These are phyloP conservation scores for Carettochelys insculpta DNA, from an alignment of 2,113 vertebrate genomes.

Conservation along the genomic window DNA sequence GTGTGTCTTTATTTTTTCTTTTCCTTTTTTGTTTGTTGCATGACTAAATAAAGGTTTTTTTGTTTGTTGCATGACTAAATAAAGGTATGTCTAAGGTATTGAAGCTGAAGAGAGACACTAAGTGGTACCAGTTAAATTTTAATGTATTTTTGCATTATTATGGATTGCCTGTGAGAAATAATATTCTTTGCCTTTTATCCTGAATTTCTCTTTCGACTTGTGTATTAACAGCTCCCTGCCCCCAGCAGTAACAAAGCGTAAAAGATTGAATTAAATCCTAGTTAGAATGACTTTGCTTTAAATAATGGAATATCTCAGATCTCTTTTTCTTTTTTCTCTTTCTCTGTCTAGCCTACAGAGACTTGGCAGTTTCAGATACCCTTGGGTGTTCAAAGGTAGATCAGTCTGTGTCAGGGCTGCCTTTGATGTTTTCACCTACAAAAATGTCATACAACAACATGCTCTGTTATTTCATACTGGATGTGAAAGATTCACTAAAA, in stretches of 20 bases:
- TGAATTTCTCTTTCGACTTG: slow-evolving; percentile 59
- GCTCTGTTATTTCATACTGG: slow-evolving; percentile 81
- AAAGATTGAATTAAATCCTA: slow-evolving; percentile 68
- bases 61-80: slow-evolving; percentile 63
- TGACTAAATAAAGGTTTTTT: slow-evolving; percentile 66
- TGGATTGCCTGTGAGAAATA: slow-evolving; percentile 67
- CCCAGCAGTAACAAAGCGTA: slow-evolving; percentile 57
- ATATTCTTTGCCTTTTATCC: slow-evolving; percentile 72
- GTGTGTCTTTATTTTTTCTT: not conserved
- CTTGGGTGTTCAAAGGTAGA: slow-evolving; percentile 88
- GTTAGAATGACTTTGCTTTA: slow-evolving; percentile 76
- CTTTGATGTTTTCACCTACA: slow-evolving; percentile 90
- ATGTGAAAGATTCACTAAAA: slow-evolving; percentile 80
- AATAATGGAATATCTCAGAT: slow-evolving; percentile 79
- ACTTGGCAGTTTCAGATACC: slow-evolving; percentile 84
- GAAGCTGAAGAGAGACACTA: slow-evolving; percentile 64
- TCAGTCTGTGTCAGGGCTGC: slow-evolving; percentile 75
- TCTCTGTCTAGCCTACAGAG: slow-evolving; percentile 82
- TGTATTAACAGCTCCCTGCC: slow-evolving; percentile 61
- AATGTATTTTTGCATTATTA: slow-evolving; percentile 67
- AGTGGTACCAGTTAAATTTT: slow-evolving; percentile 61
- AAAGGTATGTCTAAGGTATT: slow-evolving; percentile 65
- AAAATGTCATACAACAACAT: slow-evolving; percentile 85
- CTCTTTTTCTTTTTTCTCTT: slow-evolving; percentile 54
- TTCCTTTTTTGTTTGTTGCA: slow-evolving; percentile 55